Evolutionary conservation across 2,888 invertebrate genomes (phyloP), one percentile per base, ranked within the genome.

Genomic region (Philereme vetulata): DNA sequence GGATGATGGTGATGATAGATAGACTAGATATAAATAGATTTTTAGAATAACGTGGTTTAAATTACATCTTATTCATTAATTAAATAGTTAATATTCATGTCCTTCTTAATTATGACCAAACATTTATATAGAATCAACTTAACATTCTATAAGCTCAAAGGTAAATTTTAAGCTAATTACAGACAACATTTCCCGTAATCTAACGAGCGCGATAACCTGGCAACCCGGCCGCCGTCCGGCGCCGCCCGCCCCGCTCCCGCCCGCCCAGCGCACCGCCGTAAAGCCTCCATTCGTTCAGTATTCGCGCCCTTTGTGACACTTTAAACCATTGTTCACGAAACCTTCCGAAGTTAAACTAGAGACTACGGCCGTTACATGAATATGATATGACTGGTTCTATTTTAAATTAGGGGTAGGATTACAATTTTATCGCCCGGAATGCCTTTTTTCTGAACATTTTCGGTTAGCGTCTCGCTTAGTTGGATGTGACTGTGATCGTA

Each of bases 271-370:
- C 76, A 74, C 77, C 70, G 71, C 72, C 56, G 45, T 56, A 75
- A 80, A 85, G 81, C 84, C 85, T 86, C 84, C 82, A 81, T 82
- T 86, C 86, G 88, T 83, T 89, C 85, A 86, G 83, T 82, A 84
- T 90, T 89, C 88, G 88, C 89, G 86, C 90, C 90, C 89, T 90
- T 87, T 90, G 89, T 90, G 88, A 90, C 87, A 91, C 90, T 90
- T 79, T 81, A 89, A 86, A 87, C 88, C 85, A 84, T 89, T 88
- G 88, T 86, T 85, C 85, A 78, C 79, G 81, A 84, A 83, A 81
- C 82, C 81, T 78, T 79, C 80, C 75, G 71, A 78, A 80, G 69
- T 80, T 74, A 64, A 74, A 77, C 78, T 76, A 76, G 69, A 62
- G 72, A 75, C 74, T 75, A 74, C 68, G 70, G 65, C 69, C 73